Evolutionary conservation across 1,140 invertebrate species (phyloP), one percentile per base, ranked within the genome.

Genomic region (Monochamus saltuarius): DNA sequence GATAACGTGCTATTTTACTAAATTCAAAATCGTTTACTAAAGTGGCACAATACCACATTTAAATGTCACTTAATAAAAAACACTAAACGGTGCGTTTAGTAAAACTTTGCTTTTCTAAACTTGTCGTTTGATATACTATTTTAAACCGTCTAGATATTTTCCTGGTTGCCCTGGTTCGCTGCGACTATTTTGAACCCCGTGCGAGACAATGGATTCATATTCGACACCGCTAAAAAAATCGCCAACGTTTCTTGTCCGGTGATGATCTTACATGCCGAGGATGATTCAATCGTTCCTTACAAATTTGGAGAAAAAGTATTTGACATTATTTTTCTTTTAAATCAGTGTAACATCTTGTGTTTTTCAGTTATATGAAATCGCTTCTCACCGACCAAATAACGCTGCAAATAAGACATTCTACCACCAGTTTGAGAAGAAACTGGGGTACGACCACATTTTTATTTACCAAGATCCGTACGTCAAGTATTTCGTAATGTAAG

Each of bases 161-260:
- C 61, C 9, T 73, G 71, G 69, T 49, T 75, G 34, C 73, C 73
- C 4, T 75, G 71, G 71, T 74, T 75, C 56, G 50, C 68, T 16
- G 84, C 78, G 68, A 80, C 87, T 19, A 85, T 92, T 62, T 78
- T 90, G 2, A 72, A 85, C 29, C 87, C 89, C 29, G 81, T 92
- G 66, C 80, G 82, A 59, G 71, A 78, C 34, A 75, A 72, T 59
- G 71, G 71, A 9, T 75, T 75, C 53, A 56, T 68, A 57, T 75
- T 75, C 56, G 49, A 71, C 47, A 75, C 68, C 10, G 50, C 56
- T 1, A 57, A 46, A 14, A 39, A 69, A 52, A 68, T 75, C 11
- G 38, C 65, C 36, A 56, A 61, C 14, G 55, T 73, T 9, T 43
- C 64, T 49, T 62, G 58, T 54, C 71, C 73, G 34, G 67, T 75